Conservation (phyloP, 2,888 invertebrate species). For the Drosophila nr. perissopoda region DNA sequence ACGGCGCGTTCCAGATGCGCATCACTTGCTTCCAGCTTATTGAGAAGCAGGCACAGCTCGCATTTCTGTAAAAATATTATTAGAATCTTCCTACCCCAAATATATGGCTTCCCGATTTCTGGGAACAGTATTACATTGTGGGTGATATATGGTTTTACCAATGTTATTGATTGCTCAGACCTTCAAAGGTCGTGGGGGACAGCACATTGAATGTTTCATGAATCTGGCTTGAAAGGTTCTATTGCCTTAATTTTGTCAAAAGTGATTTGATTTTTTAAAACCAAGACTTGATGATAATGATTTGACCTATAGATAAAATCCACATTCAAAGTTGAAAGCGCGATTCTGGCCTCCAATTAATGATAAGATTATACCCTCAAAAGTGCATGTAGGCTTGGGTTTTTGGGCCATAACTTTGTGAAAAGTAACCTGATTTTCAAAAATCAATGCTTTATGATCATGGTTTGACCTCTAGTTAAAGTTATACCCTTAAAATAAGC, state of each 20-base stretch:
- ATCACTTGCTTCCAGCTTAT: conserved; percentile 57
- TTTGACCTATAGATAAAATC: neutral
- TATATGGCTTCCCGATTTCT: neutral
- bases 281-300: neutral
- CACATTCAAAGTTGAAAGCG: neutral
- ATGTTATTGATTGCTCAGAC: neutral
- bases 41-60: conserved; percentile 64
- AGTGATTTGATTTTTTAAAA: neutral
- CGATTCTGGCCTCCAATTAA: neutral
- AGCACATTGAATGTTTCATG: neutral
- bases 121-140: neutral
- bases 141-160: neutral
- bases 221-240: neutral
- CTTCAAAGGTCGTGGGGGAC: neutral
- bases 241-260: neutral
- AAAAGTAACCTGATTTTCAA: no score
- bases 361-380: neutral
- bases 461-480: no score
- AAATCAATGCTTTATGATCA: no score
- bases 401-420: no score
- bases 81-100: neutral
- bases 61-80: conserved; percentile 67
- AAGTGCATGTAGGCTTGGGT: neutral
- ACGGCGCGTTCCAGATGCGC: conserved; percentile 64
- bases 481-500: neutral